Evolutionary conservation across 2,888 invertebrate species (phyloP), one percentile per base, ranked within the genome.

Genomic region (Polymixis flavicincta): DNA sequence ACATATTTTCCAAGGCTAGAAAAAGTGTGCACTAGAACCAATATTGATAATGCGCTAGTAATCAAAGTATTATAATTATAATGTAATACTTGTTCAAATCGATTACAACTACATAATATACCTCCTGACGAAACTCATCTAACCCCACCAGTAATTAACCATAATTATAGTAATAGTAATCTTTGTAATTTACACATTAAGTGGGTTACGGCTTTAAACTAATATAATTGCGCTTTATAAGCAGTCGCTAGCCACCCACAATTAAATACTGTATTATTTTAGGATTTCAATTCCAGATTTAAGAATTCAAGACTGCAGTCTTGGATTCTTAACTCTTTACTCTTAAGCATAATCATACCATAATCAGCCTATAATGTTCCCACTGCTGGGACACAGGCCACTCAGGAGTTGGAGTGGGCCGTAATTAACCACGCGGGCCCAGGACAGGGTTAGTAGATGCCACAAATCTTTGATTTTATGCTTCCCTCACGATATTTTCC

Each of bases 141-240:
- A 80, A 80, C 48, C 55, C 57, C 55, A 74, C 17, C 11, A 48
- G 50, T 65, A 68, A 80, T 80, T 65, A 68, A 60, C 57, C 7
- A n/a, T 67, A 57, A 74, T 66, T 79, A 60, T 80, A 66, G 55
- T n/a, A n/a, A n/a, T n/a, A n/a, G 50, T 66, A 68, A 71, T 71
- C 59, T 80, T 67, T 64, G 50, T 63, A 67, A 71, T 65, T 75
- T 60, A 68, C 68, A 64, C 32, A 75, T 52, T 50, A 64, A 65
- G 5, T 54, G 32, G 25, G 65, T 45, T 61, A 81, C 52, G 76
- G 68, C 63, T 42, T 72, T 69, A 54, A 61, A 65, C 45, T 25
- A 75, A 81, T 52, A 45, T 76, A 71, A 69, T 76, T 69, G 52
- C 55, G 17, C 55, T 80, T 71, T 68, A 65, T 68, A 60, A 32